These are phyloP conservation scores for Subacronicta megacephala DNA, from an alignment of 2,888 invertebrate species.

Conservation along the genomic window DNA sequence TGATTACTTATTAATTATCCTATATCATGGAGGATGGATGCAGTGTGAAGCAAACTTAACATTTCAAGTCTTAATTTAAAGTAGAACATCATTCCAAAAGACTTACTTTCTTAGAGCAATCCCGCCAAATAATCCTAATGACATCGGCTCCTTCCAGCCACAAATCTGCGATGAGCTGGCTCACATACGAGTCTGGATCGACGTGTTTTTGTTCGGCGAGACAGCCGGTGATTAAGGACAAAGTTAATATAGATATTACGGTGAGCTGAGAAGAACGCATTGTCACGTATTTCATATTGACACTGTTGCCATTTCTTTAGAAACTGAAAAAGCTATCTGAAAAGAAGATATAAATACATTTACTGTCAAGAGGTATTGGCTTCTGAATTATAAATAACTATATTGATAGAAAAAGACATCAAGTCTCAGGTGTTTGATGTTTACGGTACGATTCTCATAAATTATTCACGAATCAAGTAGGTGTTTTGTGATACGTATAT, in stretches of 20 bases:
- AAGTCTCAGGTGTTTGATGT: constrained; percentile 17
- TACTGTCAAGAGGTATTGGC: constrained; percentile 1
- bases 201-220: constrained; percentile 66
- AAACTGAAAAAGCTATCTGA: constrained; percentile 48
- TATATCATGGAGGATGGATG: too few relatives aligned
- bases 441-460: constrained; percentile 10
- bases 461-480: constrained; percentile 14
- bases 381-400: constrained; percentile 11
- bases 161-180: constrained; percentile 81
- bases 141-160: constrained; percentile 86
- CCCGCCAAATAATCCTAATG: constrained; percentile 83
- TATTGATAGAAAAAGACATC: constrained; percentile 13
- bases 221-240: constrained; percentile 65
- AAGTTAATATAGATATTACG: constrained; percentile 61
- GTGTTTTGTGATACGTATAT: neutral
- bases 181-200: constrained; percentile 77
- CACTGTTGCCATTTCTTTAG: constrained; percentile 69
- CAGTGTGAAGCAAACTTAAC: too few relatives aligned
- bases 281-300: constrained; percentile 70
- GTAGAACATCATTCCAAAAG: neutral
- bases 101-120: constrained; percentile 86
- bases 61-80: neutral
- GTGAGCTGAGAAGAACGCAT: constrained; percentile 62
- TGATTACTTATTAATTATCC: too few relatives aligned
- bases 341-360: constrained; percentile 28